Base-by-base conservation (phyloP, 2,797 vertebrate genomes). In the Lepilemur septentrionalis region DNA sequence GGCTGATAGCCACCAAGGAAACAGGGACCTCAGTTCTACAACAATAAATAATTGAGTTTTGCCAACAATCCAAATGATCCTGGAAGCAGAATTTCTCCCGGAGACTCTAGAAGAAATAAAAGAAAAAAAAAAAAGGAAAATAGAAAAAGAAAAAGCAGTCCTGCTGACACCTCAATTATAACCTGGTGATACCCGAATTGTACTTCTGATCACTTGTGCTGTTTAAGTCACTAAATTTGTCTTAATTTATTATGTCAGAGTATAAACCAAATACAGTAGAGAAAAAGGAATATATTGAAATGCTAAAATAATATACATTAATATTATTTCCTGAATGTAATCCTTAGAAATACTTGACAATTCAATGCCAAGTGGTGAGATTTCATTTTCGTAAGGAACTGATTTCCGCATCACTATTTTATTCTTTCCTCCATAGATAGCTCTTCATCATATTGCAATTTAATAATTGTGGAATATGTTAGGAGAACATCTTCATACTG, bases 361-460 rank as follows among this genome's bases (percentile, higher is more conserved):
- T 80, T 95, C 90, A 80, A 63, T 35, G 92, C 85, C 11, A n/a
- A 84, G 0, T 75, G 3, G n/a, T 63, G 12, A 84, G 14, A 87
- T 72, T 94, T 32, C 86, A 1, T 84, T 87, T 94, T 73, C 14
- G 17, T 50, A 14, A 93, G 46, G 20, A 86, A 41, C 5, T 20
- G 0, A 30, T 88, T 65, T 96, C 25, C 28, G 80, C 46, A 84
- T 48, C 91, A 55, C 12, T 65, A 23, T 96, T 97, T 59, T 78
- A 35, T 55, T 76, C 15, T 96, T 96, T 89, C 18, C 1, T 2
- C 0, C 2, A 0, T 59, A 80, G 32, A 73, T 43, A 67, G 65
- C 67, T 96, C 13, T 96, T 96, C 10, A 94, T 96, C 91, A 79
- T 1, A 63, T 95, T 95, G 94, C 35, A 7, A 52, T 92, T 91